Base-by-base conservation (phyloP, 37 sponge, comb jelly and placozoan species). In the Ianthella basta region DNA sequence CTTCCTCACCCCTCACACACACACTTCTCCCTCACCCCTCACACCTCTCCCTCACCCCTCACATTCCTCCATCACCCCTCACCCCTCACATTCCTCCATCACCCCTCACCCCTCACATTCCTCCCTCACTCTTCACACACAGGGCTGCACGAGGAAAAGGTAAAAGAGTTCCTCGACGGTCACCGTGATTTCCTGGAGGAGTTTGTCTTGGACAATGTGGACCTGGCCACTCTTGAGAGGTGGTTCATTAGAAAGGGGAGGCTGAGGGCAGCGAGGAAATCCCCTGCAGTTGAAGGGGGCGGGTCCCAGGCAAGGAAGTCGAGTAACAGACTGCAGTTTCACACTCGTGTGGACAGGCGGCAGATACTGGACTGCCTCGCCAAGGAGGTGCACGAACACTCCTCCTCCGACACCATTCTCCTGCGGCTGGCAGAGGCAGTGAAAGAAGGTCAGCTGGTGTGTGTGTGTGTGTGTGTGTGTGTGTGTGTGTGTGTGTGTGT, bases 131-230 rank as follows among this genome's bases (percentile, higher is more conserved):
- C 50, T 8, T 10, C 50, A 44, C 50, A 44, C 50, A 44, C 50
- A 44, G 50, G 8, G 50, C 50, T 8, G 3, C 8, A 3, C 50
- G 50, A 44, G 8, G 50, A 8, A 3, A 44, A 44, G 8, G 50
- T 44, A 2, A n/a, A 40, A 59, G 54, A 89, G 50, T 85, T 66
- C 53, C 81, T 90, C 30, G 55, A 70, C 14, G 33, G 20, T 36
- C 83, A 90, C 66, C 70, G 55, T 29, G 79, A 73, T 30, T 66
- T 86, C 56, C 39, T 90, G 77, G 86, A 90, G 50, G 82, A 90
- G 33, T 86, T 77, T 37, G 60, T 90, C 38, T 8, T 86, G 30
- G 56, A 81, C 16, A 69, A 86, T 20, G 83, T 90, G 16, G 32
- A 81, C 0, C 33, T 53, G 21, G 90, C 85, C 4, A 81, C 75